A percentile compares a stretch with the other conserved stretches of the same genome.
These are phyloP conservation scores for Dendroctonus ponderosae DNA, from an alignment of 1,140 invertebrate genomes.

Conservation along the genomic window DNA sequence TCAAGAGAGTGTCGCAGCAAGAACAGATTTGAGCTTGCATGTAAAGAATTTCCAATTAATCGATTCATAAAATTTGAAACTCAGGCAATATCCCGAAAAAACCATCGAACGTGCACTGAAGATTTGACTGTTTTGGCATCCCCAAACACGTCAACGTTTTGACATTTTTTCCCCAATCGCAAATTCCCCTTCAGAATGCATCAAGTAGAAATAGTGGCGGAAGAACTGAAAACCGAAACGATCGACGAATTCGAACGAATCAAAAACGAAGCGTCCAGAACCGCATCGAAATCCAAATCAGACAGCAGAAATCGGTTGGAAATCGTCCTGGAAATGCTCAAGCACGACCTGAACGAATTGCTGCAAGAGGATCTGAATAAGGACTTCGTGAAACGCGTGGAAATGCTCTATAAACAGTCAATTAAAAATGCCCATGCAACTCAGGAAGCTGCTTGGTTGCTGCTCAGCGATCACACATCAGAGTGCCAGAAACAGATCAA, in stretches of 20 bases:
- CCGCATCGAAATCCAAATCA: background rate
- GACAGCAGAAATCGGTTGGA: constrained; percentile 11
- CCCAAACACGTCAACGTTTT: too few relatives aligned
- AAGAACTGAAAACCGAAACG: constrained; percentile 25
- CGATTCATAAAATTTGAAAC: too few relatives aligned
- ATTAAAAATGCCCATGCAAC: constrained; percentile 18
- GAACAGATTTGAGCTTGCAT: too few relatives aligned
- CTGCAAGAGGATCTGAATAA: constrained; percentile 9
- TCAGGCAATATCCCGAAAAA: too few relatives aligned
- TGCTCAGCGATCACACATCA: constrained; percentile 1
- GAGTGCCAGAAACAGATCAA: constrained; percentile 21
- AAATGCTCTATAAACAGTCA: constrained; percentile 18
- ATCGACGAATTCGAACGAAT: constrained; percentile 27
- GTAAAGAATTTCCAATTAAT: too few relatives aligned
- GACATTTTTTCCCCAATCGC: too few relatives aligned
- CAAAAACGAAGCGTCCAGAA: constrained; percentile 7
- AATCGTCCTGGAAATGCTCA: constrained; percentile 13
- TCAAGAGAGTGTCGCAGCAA: too few relatives aligned
- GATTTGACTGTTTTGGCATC: too few relatives aligned
- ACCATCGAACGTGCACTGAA: too few relatives aligned
- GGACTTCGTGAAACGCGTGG: constrained; percentile 15
- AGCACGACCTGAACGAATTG: constrained; percentile 9
- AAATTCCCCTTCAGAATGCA: constrained; percentile 11
- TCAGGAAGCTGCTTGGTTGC: constrained; percentile 6
- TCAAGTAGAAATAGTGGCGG: constrained; percentile 22